These are phyloP conservation scores for Tragelaphus strepsiceros DNA, from an alignment of 2,113 vertebrate species.

Conservation along the genomic window DNA sequence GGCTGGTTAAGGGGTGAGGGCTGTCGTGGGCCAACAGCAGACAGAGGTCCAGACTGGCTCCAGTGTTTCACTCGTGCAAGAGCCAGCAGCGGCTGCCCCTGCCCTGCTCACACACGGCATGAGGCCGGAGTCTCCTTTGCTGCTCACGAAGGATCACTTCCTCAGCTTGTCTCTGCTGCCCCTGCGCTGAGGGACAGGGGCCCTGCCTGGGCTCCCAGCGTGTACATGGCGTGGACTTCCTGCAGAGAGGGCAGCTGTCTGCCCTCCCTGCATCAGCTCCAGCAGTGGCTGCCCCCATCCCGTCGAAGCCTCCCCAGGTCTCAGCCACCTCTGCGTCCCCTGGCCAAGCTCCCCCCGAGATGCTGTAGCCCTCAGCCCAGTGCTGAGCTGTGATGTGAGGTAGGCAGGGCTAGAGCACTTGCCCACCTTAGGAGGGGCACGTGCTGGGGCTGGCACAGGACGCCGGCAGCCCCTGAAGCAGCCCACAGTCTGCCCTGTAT, in stretches of 20 bases:
- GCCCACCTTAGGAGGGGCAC: neutral
- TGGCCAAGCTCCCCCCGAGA: neutral
- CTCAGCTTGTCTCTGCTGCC: neutral
- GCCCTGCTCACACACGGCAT: neutral
- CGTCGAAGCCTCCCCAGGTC: accelerated
- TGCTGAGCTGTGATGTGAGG: neutral
- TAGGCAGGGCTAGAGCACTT: neutral
- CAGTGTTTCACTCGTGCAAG: neutral
- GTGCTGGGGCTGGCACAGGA: neutral
- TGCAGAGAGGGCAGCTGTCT: neutral
- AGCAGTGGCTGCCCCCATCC: neutral
- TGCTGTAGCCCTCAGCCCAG: neutral
- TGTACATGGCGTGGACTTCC: accelerated
- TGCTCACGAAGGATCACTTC: neutral
- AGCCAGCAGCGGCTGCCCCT: neutral
- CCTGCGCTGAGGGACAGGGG: neutral
- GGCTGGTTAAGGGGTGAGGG: neutral
- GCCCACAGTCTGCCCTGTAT: neutral
- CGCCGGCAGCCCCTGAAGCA: neutral
- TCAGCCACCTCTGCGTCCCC: neutral
- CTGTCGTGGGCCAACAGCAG: accelerated
- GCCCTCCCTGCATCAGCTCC: neutral
- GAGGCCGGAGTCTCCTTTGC: neutral
- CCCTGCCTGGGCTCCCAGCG: accelerated
- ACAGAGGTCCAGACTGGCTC: neutral